Evolutionary conservation across 1,140 invertebrate species (phyloP), one percentile per base, ranked within the genome.

Genomic region (Bombus ignitus): DNA sequence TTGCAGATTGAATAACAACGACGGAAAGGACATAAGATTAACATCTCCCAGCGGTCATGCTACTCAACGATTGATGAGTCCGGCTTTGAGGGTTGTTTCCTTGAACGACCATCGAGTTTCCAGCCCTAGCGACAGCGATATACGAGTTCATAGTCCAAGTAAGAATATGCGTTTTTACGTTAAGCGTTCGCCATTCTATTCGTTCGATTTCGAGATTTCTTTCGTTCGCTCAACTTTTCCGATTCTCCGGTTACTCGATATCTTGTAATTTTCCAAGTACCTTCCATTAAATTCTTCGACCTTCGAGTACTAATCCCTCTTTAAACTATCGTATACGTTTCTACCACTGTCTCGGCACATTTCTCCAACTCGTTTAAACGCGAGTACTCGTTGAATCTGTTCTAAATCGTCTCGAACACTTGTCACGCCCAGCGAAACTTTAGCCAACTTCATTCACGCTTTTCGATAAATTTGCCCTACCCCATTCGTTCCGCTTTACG

Each of bases 51-150:
- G 87, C 71, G 85, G 87, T 42, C 87, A 88, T 66, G 86, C 91
- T 59, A 88, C 87, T 42, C 93, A 94, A 75, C 88, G 92, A 80
- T 72, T 93, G 74, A 88, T 91, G 86, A 94, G 91, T 77, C 93
- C 93, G 2, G 89, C 92, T 47, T 85, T 93, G 70, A 92, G 93
- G 78, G 91, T 92, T 37, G 85, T 94, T 73, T 91, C 93, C 57
- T 90, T 92, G 66, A 91, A 88, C 74, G 93, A 94, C 73, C 92
- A 93, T 81, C 90, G 94, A 39, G 89, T 94, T 35, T 94, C 94
- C 68, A 94, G 94, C 76, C 93, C 94, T 4, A 94, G 93, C 76
- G 93, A 94, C 68, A 94, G 91, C 80, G 94, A 94, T 32, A 90
- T 92, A 80, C 92, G 92, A 62, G 68, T 89, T 73, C 91, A 92